Conservation (phyloP, 2,888 invertebrate species). For the Drosophila meridiana region DNA sequence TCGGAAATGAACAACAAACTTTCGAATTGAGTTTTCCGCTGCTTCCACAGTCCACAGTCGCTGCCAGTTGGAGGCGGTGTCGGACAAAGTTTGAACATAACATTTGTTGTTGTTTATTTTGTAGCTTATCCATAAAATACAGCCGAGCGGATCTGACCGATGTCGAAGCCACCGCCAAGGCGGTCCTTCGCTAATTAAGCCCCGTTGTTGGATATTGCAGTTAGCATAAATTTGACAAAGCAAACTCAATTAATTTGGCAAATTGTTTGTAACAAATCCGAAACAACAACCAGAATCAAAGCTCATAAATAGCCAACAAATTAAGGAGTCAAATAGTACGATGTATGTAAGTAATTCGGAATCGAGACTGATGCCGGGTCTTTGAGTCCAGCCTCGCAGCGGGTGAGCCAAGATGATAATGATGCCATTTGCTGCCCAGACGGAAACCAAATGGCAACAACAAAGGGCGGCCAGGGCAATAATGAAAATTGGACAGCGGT, state of each 20-base stretch:
- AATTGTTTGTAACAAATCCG: slow-evolving; percentile 39
- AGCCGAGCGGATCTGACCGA: slow-evolving; percentile 20
- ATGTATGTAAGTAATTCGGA: slow-evolving; percentile 22
- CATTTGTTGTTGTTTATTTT: slow-evolving; percentile 64
- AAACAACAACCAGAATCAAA: slow-evolving; percentile 56
- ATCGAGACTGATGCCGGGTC: slow-evolving; percentile 10
- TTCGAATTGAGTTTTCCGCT: slow-evolving; percentile 80
- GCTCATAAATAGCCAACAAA: slow-evolving; percentile 71
- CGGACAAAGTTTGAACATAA: slow-evolving; percentile 63
- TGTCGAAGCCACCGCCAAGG: slow-evolving; percentile 6
- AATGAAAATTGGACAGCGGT: slow-evolving; percentile 67
- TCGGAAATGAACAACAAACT: slow-evolving; percentile 77
- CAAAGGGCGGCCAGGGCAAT: slow-evolving; percentile 51
- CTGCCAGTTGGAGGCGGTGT: slow-evolving; percentile 42
- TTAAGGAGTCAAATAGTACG: slow-evolving; percentile 53
- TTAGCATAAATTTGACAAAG: slow-evolving; percentile 52
- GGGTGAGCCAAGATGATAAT: slow-evolving; percentile 55
- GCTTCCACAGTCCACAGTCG: slow-evolving; percentile 23
- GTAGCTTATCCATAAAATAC: slow-evolving; percentile 60
- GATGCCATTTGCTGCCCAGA: slow-evolving; percentile 58
- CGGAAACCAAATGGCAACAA: slow-evolving; percentile 51
- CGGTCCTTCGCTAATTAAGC: slow-evolving; percentile 50
- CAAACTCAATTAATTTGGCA: slow-evolving; percentile 42
- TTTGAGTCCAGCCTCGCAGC: slow-evolving; percentile 20
- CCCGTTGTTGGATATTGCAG: slow-evolving; percentile 33